A percentile compares a stretch with the other conserved stretches of the same genome.
Conservation (phyloP, 1,140 invertebrate species). For the Lepidurus apus region DNA sequence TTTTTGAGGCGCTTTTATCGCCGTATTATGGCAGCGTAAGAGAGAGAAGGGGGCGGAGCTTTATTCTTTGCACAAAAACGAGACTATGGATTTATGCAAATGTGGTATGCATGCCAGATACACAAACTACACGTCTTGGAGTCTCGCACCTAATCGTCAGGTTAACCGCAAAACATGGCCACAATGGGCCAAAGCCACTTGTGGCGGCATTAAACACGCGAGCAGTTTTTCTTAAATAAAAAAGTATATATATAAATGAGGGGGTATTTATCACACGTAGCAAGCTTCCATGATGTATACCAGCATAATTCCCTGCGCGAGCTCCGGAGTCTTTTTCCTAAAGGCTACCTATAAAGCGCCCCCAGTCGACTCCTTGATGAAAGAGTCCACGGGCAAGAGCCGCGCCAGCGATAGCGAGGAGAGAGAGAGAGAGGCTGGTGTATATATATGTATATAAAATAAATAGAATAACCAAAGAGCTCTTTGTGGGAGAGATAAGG, state of each 20-base stretch:
- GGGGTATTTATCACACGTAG: slow-evolving; percentile 21
- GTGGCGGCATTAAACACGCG: slow-evolving; percentile 2
- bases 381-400: not conserved
- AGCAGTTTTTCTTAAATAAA: not conserved
- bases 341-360: slow-evolving; percentile 18
- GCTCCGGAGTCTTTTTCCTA: not conserved
- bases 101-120: not conserved
- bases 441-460: no score
- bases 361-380: slow-evolving; percentile 17
- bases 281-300: not conserved
- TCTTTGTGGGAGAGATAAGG: not conserved
- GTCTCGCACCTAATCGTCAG: slow-evolving; percentile 17
- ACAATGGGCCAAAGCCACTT: slow-evolving; percentile 20
- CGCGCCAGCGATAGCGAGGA: no score
- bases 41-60: slow-evolving; percentile 2
- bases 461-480: not conserved
- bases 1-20: not conserved
- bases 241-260: not conserved
- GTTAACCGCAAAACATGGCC: slow-evolving; percentile 17
- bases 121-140: slow-evolving; percentile 1
- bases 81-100: not conserved
- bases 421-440: no score
- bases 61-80: not conserved
- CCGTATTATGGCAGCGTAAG: not conserved
- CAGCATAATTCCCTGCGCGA: slow-evolving; percentile 2